These are phyloP conservation scores for Tetragonula clypearis DNA, from an alignment of 1,140 invertebrate species.

Conservation along the genomic window DNA sequence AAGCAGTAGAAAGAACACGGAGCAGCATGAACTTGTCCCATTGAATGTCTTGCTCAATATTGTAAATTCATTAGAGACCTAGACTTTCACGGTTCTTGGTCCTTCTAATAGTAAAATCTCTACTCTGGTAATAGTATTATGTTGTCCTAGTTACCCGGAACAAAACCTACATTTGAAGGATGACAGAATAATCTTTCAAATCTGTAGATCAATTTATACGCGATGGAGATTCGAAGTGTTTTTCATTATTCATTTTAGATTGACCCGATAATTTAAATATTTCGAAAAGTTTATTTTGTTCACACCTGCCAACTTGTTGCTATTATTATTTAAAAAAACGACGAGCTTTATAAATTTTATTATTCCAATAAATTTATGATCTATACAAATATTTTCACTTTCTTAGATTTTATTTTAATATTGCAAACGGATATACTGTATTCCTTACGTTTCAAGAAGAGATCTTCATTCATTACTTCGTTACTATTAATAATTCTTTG, in stretches of 20 bases:
- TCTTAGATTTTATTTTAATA: not conserved
- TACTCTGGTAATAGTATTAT: not conserved
- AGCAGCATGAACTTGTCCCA: not conserved
- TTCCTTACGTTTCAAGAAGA: not conserved
- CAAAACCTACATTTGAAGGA: not conserved
- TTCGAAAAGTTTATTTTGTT: not conserved
- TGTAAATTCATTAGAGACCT: not conserved
- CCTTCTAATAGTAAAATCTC: constrained; percentile 2
- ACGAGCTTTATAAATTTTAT: not conserved
- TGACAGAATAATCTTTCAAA: not conserved
- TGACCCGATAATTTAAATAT: not conserved
- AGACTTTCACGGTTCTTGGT: constrained; percentile 9
- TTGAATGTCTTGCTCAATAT: not conserved
- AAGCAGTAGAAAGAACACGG: not conserved
- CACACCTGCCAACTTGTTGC: not conserved
- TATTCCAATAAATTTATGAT: not conserved
- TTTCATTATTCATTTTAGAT: not conserved
- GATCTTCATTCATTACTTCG: not conserved
- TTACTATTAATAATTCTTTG: constrained; percentile 17
- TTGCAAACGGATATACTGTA: not conserved
- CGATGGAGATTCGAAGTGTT: no score
- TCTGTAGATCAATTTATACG: not conserved
- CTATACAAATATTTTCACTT: not conserved
- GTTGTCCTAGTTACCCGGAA: not conserved
- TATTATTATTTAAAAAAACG: not conserved